Evolutionary conservation across 37 sponge, comb jelly and placozoan genomes (phyloP), one percentile per base, ranked within the genome.

Genomic region (Ianthella basta): DNA sequence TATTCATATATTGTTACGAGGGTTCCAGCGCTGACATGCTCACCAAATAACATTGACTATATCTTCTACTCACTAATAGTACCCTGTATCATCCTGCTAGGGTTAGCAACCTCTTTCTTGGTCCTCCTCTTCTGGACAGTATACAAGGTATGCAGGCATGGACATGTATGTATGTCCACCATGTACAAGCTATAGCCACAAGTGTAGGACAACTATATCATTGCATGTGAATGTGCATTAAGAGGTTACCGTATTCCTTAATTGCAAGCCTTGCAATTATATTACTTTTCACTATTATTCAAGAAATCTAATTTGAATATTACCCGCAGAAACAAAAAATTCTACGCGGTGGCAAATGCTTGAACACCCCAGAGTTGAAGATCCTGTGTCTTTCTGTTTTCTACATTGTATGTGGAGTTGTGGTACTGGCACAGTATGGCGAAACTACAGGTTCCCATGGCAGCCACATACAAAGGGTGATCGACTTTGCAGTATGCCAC

Each of bases 321-420:
- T 69, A 32, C 35, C 33, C 25, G 4, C 70, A 69, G 70, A 69
- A 69, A 32, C 70, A 69, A 69, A 29, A 35, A 18, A 1, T 69
- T n/a, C 25, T 69, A 32, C 10, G 70, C 33, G 34, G 34, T 34
- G 70, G 70, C 10, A 16, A 69, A 69, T 69, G 70, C 33, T 29
- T 69, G 34, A 69, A 69, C 13, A 75, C 78, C 15, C 78, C 78
- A 53, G 78, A 75, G 53, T 24, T 50, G 15, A 75, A 75, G 78
- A 75, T 75, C 5, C 54, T 75, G 16, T 50, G 23, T 24, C n/a
- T 21, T 19, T 75, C 78, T 40, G 24, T 75, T 41, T 32, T 75
- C 53, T 75, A 75, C 25, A 75, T 75, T 24, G 3, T 75, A 23
- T 40, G 41, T 41, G 78, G 78, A 15, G 78, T 75, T 24, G 15